Conservation (phyloP, 2,797 vertebrate species). For the Pteropus rufus region DNA sequence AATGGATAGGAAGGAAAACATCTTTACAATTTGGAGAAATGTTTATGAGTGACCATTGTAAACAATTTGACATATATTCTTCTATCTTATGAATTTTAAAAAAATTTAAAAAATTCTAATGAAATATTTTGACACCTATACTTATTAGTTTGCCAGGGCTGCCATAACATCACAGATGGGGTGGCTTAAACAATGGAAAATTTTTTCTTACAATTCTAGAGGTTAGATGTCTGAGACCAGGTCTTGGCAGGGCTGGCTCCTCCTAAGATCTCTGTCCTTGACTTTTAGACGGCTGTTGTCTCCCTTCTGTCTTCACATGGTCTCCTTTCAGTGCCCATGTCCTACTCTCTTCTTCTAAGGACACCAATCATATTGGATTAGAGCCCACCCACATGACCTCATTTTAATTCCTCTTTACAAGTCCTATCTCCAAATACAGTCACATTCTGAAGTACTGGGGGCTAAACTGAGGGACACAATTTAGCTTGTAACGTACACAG, state of each 20-base stretch:
- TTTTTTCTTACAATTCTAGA: neutral
- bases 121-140: neutral
- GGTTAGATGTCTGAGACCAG: neutral
- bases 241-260: too few species aligned
- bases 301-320: neutral
- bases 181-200: neutral
- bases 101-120: neutral
- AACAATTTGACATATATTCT: neutral
- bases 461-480: neutral
- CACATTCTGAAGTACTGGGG: neutral
- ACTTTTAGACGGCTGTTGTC: neutral
- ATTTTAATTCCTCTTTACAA: neutral
- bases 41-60: neutral
- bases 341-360: neutral
- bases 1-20: neutral
- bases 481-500: neutral
- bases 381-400: neutral
- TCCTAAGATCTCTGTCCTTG: neutral
- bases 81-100: neutral
- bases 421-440: neutral
- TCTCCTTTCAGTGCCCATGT: neutral
- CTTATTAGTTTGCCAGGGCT: neutral
- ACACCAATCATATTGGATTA: neutral
- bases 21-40: slow-evolving; percentile 18
- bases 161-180: neutral